Evolutionary conservation across 1,140 invertebrate genomes (phyloP).

Genomic region (Cheumatopsyche charites): DNA sequence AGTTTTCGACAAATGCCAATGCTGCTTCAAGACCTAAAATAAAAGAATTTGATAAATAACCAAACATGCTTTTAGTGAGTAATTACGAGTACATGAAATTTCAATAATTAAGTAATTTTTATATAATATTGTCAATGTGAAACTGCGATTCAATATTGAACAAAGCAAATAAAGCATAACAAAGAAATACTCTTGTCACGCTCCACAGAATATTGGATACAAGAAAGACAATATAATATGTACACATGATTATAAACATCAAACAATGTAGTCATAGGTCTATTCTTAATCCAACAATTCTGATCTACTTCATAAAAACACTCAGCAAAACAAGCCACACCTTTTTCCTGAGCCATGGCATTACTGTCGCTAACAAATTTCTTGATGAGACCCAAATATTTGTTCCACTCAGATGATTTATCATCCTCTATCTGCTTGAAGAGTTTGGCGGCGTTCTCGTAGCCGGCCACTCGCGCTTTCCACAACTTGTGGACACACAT

Average conservation of each 20-base stretch:
- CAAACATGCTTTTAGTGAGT: no score
- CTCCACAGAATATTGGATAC: background rate
- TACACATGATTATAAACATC: no score
- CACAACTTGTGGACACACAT: slow-evolving; percentile 92
- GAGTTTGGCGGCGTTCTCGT: slow-evolving; percentile 90
- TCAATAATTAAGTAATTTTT: no score
- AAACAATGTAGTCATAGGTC: no score
- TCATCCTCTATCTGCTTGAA: slow-evolving; percentile 88
- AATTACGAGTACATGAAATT: no score
- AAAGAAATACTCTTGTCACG: background rate
- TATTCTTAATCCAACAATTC: no score
- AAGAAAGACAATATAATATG: background rate
- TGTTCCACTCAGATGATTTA: slow-evolving; percentile 91
- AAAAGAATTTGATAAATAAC: slow-evolving; percentile 8
- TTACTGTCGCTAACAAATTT: slow-evolving; percentile 96
- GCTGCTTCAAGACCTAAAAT: slow-evolving; percentile 77
- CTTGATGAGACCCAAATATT: slow-evolving; percentile 89
- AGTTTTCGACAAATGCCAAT: slow-evolving; percentile 89
- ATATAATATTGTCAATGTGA: no score
- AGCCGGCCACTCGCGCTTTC: slow-evolving; percentile 93
- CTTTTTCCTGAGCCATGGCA: slow-evolving; percentile 95
- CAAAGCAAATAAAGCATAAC: background rate
- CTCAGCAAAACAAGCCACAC: slow-evolving; percentile 52
- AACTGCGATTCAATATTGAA: no score
- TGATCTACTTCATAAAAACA: no score